Evolutionary conservation across 1,140 invertebrate species (phyloP).

Genomic region (Magallana angulata): DNA sequence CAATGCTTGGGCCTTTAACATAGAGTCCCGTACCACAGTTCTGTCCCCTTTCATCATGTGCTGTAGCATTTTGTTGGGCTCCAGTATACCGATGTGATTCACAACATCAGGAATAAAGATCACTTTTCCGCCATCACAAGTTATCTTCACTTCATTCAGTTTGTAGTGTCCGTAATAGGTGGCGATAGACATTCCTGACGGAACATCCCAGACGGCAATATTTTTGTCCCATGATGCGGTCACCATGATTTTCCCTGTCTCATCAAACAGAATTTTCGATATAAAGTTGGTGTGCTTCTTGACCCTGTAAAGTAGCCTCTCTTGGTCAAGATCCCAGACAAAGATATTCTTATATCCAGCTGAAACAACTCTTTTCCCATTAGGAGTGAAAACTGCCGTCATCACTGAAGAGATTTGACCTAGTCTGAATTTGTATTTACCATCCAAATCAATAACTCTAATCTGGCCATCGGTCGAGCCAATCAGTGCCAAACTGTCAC

Average conservation of each 20-base stretch:
- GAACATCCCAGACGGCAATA: slow-evolving; percentile 65
- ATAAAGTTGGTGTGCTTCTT: slow-evolving; percentile 68
- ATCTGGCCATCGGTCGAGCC: slow-evolving; percentile 65
- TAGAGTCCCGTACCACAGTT: slow-evolving; percentile 22
- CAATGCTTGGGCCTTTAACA: slow-evolving; percentile 61
- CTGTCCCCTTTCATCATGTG: not conserved
- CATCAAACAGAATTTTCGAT: slow-evolving; percentile 61
- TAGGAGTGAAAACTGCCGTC: slow-evolving; percentile 58
- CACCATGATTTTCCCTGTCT: slow-evolving; percentile 59
- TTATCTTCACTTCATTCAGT: slow-evolving; percentile 58
- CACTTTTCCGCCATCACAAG: slow-evolving; percentile 50
- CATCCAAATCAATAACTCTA: slow-evolving; percentile 62
- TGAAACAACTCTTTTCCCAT: slow-evolving; percentile 62
- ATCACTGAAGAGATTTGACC: slow-evolving; percentile 65
- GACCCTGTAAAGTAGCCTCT: slow-evolving; percentile 60
- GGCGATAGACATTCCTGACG: slow-evolving; percentile 57
- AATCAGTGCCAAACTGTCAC: slow-evolving; percentile 61
- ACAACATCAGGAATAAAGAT: slow-evolving; percentile 64
- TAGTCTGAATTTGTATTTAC: slow-evolving; percentile 61
- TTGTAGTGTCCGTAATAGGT: slow-evolving; percentile 61
- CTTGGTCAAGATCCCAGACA: slow-evolving; percentile 64
- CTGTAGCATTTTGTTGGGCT: slow-evolving; percentile 56
- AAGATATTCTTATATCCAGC: slow-evolving; percentile 68
- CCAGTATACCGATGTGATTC: slow-evolving; percentile 59
- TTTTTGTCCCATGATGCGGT: slow-evolving; percentile 64